These are phyloP conservation scores for Galago senegalensis DNA, from an alignment of 2,797 vertebrate species.

Conservation along the genomic window DNA sequence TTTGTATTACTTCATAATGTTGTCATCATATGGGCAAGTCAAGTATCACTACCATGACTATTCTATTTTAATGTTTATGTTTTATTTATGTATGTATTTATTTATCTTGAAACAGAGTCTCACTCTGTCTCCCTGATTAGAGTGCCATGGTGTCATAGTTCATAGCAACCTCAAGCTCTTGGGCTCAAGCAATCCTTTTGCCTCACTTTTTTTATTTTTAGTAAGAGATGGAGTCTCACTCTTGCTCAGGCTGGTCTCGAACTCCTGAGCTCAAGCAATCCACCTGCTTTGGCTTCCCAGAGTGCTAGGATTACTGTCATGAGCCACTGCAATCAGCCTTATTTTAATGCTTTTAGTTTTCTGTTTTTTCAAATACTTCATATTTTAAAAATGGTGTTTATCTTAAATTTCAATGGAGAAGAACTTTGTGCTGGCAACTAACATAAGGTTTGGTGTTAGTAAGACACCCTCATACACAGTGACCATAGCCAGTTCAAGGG, in stretches of 20 bases:
- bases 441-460: not conserved
- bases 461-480: not conserved
- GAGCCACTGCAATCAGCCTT: not conserved
- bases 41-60: not conserved
- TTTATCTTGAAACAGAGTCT: no score
- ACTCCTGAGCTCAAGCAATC: no score
- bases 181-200: no score
- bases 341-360: not conserved
- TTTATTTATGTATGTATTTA: no score
- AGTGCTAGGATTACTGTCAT: no score
- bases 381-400: not conserved
- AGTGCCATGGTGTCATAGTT: no score
- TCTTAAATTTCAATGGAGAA: conserved; percentile 28
- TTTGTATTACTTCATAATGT: not conserved
- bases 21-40: not conserved
- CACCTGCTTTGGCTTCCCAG: no score
- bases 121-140: no score
- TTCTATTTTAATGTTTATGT: not conserved
- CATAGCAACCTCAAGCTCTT: no score
- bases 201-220: no score
- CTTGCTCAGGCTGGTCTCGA: no score
- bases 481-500: not conserved
- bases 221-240: no score
- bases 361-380: conserved; percentile 5
- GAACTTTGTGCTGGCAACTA: not conserved